A percentile compares a stretch with the other conserved stretches of the same genome.
phyloP scores from a whole-genome alignment of 2,113 vertebrate genomes.

The Meleagris gallopavo region DNA sequence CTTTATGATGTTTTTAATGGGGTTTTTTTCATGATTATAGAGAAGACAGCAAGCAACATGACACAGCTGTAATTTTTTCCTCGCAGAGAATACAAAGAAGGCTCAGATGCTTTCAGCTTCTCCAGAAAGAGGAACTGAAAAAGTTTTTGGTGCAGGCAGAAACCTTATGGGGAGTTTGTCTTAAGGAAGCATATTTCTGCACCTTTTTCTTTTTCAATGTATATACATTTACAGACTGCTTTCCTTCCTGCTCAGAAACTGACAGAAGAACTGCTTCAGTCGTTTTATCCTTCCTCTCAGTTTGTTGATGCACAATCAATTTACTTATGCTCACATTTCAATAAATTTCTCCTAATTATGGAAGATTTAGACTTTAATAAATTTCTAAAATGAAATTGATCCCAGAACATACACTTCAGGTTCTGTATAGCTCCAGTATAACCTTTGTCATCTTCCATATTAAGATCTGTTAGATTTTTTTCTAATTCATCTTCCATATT shows the following conservation, averaged over 20 bases:
- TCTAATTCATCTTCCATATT: no score
- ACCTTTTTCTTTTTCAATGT: background rate
- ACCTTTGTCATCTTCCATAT: background rate
- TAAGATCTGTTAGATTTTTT: background rate
- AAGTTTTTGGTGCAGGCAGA: background rate
- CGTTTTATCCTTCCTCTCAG: background rate
- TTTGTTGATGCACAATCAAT: background rate
- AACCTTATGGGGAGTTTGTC: background rate
- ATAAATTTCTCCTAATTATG: background rate
- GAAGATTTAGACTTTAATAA: background rate
- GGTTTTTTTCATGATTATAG: constrained; percentile 68
- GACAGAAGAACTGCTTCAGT: background rate
- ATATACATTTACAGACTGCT: background rate
- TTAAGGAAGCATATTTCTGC: background rate
- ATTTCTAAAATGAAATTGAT: background rate
- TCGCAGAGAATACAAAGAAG: background rate
- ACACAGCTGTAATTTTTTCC: constrained; percentile 39
- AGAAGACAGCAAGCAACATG: constrained; percentile 40
- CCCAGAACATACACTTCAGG: background rate
- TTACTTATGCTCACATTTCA: background rate
- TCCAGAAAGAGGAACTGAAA: background rate
- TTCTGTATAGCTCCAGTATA: background rate
- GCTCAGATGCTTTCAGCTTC: constrained; percentile 30
- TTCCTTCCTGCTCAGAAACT: background rate
- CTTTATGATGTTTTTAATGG: constrained; percentile 61